Percentiles rank a stretch among this genome's conserved stretches.
Conservation (phyloP, 2,113 vertebrate genomes). For the Smithornis capensis region DNA sequence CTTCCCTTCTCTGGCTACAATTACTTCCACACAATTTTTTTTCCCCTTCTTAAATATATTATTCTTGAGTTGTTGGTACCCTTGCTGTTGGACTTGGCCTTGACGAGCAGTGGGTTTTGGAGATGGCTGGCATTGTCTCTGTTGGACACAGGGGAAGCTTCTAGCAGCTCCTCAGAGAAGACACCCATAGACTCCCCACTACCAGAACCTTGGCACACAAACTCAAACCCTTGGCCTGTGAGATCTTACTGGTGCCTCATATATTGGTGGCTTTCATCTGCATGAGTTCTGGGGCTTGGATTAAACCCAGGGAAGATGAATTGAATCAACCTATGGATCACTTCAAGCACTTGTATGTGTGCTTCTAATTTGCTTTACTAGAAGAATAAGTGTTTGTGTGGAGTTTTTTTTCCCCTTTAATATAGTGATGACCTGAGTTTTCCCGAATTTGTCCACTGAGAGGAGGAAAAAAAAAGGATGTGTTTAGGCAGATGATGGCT, state of each 20-base stretch:
- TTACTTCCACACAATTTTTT: neutral
- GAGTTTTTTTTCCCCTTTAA: neutral
- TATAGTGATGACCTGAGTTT: neutral
- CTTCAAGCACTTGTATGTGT: neutral
- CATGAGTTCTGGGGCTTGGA: neutral
- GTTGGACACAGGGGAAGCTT: neutral
- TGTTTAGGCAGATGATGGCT: neutral
- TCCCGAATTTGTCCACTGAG: neutral
- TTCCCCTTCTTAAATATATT: neutral
- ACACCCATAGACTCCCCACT: too few species aligned
- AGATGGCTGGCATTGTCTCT: neutral
- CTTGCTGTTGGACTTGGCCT: neutral
- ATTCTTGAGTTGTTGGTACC: neutral
- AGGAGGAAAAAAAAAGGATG: neutral
- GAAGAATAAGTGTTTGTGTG: neutral
- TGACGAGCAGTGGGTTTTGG: neutral
- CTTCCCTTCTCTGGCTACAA: neutral
- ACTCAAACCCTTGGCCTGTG: neutral
- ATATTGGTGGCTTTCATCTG: neutral
- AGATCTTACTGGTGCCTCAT: neutral
- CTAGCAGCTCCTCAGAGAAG: neutral
- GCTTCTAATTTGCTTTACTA: neutral
- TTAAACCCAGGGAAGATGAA: rapidly evolving
- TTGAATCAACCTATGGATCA: rapidly evolving
- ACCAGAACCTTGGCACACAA: neutral